Percentiles rank a stretch among this genome's conserved stretches.
These are phyloP conservation scores for Zapornia atra DNA, from an alignment of 2,113 vertebrate species.

Conservation along the genomic window DNA sequence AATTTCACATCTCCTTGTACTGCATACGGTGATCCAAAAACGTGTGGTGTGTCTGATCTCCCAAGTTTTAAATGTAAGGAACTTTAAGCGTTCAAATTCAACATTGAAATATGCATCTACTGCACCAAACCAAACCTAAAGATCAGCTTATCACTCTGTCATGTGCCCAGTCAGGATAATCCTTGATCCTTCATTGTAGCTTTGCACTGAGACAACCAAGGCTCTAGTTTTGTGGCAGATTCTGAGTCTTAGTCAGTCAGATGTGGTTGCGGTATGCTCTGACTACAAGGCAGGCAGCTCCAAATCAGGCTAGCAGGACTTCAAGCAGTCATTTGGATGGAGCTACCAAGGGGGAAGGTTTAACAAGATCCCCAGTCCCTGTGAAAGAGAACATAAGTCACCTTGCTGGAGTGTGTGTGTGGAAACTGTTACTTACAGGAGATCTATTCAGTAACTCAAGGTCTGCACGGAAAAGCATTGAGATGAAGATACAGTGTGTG, in stretches of 20 bases:
- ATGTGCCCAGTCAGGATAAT: neutral
- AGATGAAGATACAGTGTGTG: neutral
- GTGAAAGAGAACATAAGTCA: neutral
- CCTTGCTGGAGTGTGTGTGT: neutral
- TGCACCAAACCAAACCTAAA: neutral
- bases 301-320: neutral
- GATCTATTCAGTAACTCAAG: neutral
- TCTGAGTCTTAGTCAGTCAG: neutral
- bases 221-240: neutral
- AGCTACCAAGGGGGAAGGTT: neutral
- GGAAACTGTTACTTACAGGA: neutral
- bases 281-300: neutral
- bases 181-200: neutral
- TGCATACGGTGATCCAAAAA: neutral
- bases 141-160: neutral
- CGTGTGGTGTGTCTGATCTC: neutral
- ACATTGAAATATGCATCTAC: neutral
- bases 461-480: neutral
- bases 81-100: neutral
- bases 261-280: neutral
- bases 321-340: neutral
- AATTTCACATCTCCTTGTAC: neutral
- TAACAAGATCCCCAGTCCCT: neutral
- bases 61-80: neutral
- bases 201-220: neutral